These are phyloP conservation scores for Caenorhabditis remanei DNA, from an alignment of 1,140 invertebrate species.

Conservation along the genomic window DNA sequence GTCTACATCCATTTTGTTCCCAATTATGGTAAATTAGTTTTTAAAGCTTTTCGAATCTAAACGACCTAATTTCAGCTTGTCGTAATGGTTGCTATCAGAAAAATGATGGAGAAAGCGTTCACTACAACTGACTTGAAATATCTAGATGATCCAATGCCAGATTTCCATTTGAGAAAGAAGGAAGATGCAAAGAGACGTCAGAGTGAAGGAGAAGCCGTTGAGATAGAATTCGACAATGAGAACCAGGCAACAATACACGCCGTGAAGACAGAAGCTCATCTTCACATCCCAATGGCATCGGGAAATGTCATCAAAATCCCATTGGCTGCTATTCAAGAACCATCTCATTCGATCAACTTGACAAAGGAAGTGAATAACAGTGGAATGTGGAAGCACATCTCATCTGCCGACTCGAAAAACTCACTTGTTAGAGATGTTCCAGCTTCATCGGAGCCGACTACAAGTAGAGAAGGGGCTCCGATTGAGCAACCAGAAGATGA, in stretches of 20 bases:
- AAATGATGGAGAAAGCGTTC: conserved; percentile 91
- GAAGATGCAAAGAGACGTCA: conserved; percentile 80
- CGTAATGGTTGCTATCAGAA: conserved; percentile 96
- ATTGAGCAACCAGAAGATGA: conserved; percentile 75
- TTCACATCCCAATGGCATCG: conserved; percentile 89
- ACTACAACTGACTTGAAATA: conserved; percentile 93
- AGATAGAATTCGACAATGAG: conserved; percentile 72
- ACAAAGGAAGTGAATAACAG: conserved; percentile 87
- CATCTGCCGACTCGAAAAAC: conserved; percentile 80
- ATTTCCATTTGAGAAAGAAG: conserved; percentile 85
- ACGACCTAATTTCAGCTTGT: conserved; percentile 83
- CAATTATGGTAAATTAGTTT: conserved; percentile 87
- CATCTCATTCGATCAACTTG: conserved; percentile 84
- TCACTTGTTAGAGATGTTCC: conserved; percentile 63
- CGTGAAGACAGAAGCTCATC: conserved; percentile 80
- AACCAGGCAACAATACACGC: conserved; percentile 78
- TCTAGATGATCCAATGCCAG: conserved; percentile 96
- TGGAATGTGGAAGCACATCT: conserved; percentile 93
- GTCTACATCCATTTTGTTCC: conserved; percentile 93
- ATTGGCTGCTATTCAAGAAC: conserved; percentile 81
- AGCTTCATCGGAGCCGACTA: conserved; percentile 6
- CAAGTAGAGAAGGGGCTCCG: conserved; percentile 63
- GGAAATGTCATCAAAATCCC: conserved; percentile 93
- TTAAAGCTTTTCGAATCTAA: not conserved
- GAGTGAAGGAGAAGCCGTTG: conserved; percentile 69